phyloP scores from a whole-genome alignment of 2,797 vertebrate genomes.

The Craterocephalus amniculus region DNA sequence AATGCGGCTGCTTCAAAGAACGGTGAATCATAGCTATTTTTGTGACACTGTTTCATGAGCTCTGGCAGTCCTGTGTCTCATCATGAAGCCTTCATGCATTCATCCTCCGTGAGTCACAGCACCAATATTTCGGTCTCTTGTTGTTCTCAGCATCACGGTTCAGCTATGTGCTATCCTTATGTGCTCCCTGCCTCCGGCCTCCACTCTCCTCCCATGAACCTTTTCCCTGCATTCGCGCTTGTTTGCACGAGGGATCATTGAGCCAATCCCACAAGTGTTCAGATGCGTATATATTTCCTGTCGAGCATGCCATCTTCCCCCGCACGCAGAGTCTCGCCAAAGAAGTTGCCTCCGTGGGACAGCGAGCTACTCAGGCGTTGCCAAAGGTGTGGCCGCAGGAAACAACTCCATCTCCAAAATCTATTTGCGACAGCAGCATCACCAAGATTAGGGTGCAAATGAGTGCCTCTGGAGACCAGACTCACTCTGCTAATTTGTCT shows the following conservation, averaged over 20 bases:
- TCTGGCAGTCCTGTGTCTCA: constrained; percentile 54
- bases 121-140: constrained; percentile 64
- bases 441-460: constrained; percentile 31
- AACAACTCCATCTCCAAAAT: constrained; percentile 48
- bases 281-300: constrained; percentile 69
- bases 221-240: constrained; percentile 49
- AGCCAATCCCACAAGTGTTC: constrained; percentile 80
- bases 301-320: constrained; percentile 67
- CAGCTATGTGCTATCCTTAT: constrained; percentile 54
- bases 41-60: constrained; percentile 49
- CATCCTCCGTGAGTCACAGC: constrained; percentile 61
- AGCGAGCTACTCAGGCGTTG: constrained; percentile 41
- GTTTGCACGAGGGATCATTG: constrained; percentile 55
- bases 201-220: constrained; percentile 47
- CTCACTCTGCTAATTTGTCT: constrained; percentile 41
- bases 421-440: constrained; percentile 55
- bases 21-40: constrained; percentile 67
- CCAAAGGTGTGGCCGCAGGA: constrained; percentile 73
- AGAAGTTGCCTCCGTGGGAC: constrained; percentile 61
- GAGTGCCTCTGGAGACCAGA: constrained; percentile 35
- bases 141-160: constrained; percentile 42
- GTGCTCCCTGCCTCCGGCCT: constrained; percentile 34
- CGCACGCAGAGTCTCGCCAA: constrained; percentile 68
- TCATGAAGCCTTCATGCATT: constrained; percentile 59
- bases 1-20: constrained; percentile 40